phyloP scores from a whole-genome alignment of 37 sponge, comb jelly and placozoan species.

The Ianthella basta region DNA sequence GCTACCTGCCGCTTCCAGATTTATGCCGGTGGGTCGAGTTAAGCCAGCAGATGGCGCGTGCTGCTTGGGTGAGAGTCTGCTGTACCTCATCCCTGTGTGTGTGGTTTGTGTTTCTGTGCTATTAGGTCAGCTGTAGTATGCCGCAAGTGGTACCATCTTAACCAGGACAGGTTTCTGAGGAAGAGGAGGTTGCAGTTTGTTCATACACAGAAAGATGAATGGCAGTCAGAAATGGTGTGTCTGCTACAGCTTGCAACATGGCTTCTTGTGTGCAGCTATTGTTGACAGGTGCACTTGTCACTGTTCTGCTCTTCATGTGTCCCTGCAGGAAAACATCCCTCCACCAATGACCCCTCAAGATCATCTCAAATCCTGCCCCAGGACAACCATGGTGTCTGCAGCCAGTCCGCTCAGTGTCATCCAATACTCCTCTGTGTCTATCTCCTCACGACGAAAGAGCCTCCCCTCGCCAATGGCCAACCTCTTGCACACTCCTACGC shows the following conservation, averaged over 20 bases:
- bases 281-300: neutral
- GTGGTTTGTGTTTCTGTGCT: neutral
- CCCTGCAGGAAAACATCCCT: neutral
- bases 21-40: constrained; percentile 31
- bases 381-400: neutral
- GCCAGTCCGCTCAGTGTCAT: constrained; percentile 1
- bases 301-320: neutral
- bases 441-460: too few relatives aligned
- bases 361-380: too few relatives aligned
- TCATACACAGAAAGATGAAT: neutral
- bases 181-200: neutral
- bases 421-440: constrained; percentile 21
- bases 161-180: neutral
- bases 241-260: neutral
- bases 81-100: neutral
- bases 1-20: neutral
- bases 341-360: neutral
- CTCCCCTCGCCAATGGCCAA: neutral
- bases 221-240: constrained; percentile 22
- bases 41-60: too few relatives aligned
- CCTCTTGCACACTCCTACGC: neutral
- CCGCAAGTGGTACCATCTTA: neutral
- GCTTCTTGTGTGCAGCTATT: neutral
- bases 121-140: constrained; percentile 1
- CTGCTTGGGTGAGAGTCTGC: too few relatives aligned